These are phyloP conservation scores for Bettongia penicillata DNA, from an alignment of 2,113 vertebrate genomes.

Conservation along the genomic window DNA sequence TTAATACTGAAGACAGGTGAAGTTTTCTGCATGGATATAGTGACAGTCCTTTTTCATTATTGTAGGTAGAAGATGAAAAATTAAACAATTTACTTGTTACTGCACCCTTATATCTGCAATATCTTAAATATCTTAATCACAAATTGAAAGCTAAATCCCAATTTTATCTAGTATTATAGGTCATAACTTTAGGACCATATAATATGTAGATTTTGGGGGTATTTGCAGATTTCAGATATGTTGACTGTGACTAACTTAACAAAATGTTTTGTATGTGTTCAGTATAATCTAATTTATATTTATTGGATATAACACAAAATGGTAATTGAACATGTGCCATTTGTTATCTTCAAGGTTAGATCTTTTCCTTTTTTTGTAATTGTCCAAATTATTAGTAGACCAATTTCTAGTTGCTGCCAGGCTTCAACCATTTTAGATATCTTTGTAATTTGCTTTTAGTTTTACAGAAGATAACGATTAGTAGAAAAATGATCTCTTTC, in stretches of 20 bases:
- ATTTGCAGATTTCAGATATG: not conserved
- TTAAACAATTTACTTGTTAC: slow-evolving; percentile 18
- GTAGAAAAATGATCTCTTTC: slow-evolving; percentile 29
- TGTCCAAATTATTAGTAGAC: not conserved
- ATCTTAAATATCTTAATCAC: not conserved
- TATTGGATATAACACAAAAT: not conserved
- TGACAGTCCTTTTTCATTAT: slow-evolving; percentile 40
- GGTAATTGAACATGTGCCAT: not conserved
- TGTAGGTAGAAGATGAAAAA: not conserved
- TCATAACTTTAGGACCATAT: not conserved
- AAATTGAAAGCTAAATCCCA: not conserved
- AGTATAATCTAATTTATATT: not conserved
- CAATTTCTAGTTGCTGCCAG: not conserved
- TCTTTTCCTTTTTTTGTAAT: not conserved
- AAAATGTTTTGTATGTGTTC: not conserved
- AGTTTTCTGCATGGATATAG: slow-evolving; percentile 20
- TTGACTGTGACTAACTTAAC: not conserved
- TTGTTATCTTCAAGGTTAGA: not conserved
- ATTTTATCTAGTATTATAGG: not conserved
- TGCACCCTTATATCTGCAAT: not conserved
- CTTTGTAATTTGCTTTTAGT: slow-evolving; percentile 35
- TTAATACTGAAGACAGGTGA: slow-evolving; percentile 32
- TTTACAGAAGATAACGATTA: slow-evolving; percentile 6
- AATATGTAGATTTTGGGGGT: not conserved
- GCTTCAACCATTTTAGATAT: slow-evolving; percentile 30